Percentiles rank a stretch among this genome's conserved stretches.
Evolutionary conservation across 2,797 vertebrate species (phyloP).

Genomic region (Euphonia xanthogaster): DNA sequence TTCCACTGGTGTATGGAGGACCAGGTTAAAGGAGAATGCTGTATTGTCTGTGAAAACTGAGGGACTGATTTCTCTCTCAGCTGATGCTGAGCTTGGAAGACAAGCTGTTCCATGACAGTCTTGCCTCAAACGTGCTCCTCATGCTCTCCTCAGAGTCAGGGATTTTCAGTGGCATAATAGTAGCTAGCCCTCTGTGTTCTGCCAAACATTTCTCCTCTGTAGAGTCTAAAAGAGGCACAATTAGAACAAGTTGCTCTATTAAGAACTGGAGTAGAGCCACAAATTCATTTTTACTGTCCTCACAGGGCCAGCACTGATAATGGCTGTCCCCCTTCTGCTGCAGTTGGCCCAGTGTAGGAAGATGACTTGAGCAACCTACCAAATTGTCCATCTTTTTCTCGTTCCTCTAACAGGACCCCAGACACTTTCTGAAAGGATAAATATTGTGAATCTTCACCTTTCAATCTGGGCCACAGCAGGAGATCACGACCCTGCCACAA

Average conservation of each 20-base stretch:
- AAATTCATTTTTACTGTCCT: constrained; percentile 7
- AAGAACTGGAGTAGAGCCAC: constrained; percentile 11
- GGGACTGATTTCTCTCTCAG: neutral
- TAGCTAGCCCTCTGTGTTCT: neutral
- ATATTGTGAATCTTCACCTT: constrained; percentile 23
- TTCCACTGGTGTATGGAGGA: neutral
- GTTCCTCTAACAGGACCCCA: constrained; percentile 17
- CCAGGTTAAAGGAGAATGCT: neutral
- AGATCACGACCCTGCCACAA: neutral
- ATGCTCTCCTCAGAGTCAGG: neutral
- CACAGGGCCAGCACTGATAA: neutral
- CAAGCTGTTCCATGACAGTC: neutral
- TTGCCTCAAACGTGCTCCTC: neutral
- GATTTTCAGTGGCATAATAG: neutral
- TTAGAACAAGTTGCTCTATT: constrained; percentile 2
- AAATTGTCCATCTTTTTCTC: neutral
- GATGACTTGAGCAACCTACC: neutral
- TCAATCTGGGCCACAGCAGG: constrained; percentile 37
- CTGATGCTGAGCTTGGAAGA: neutral
- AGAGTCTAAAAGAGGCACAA: neutral
- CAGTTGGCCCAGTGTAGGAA: neutral
- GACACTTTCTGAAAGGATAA: constrained; percentile 10
- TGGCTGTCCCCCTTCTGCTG: neutral
- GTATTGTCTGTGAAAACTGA: neutral
- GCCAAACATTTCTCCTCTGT: neutral